Evolutionary conservation across 2,888 invertebrate genomes (phyloP), one percentile per base, ranked within the genome.

Genomic region (Pristionchus mayeri): DNA sequence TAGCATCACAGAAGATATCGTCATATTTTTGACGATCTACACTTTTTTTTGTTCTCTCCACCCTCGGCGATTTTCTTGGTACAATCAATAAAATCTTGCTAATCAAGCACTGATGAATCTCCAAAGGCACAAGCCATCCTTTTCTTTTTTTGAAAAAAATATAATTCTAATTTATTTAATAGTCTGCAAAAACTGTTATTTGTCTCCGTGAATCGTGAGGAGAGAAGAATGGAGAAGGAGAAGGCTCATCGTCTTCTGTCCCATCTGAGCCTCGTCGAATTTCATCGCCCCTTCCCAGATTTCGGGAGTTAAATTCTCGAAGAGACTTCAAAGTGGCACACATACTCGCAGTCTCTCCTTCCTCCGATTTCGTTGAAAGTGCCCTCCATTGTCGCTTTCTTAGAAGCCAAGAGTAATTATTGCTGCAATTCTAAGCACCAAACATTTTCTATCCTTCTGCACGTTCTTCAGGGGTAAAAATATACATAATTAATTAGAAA

Each of bases 251-350:
- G 63, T 18, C 21, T 34, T 63, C 63, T n/a, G n/a, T n/a, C 30
- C 63, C 63, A 27, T 27, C 34, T 60, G 30, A 18, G 16, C 57
- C 63, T 63, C 34, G 34, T 63, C 63, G 63, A 63, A 63, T 63
- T 63, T 63, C 63, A 63, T 63, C 63, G 63, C 34, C 24, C 18
- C 63, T 63, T 63, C 63, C 63, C 63, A 63, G 63, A 63, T 63
- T 63, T 63, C 63, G 63, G 34, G 63, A 34, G 63, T 34, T 63
- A 63, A 63, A 63, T 63, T 63, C 34, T 34, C 34, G 18, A 63
- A 63, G 13, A 63, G 34, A 63, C 63, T 63, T 63, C 18, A 63
- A 63, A 63, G 63, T 63, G 63, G 63, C 63, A 63, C 63, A 37
- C 63, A 34, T 27, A 18, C 34, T 63, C 34, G 27, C 30, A 2